Percentiles rank a stretch among this genome's conserved stretches.
phyloP scores from a whole-genome alignment of 2,113 vertebrate species.

The Hemiscyllium ocellatum region DNA sequence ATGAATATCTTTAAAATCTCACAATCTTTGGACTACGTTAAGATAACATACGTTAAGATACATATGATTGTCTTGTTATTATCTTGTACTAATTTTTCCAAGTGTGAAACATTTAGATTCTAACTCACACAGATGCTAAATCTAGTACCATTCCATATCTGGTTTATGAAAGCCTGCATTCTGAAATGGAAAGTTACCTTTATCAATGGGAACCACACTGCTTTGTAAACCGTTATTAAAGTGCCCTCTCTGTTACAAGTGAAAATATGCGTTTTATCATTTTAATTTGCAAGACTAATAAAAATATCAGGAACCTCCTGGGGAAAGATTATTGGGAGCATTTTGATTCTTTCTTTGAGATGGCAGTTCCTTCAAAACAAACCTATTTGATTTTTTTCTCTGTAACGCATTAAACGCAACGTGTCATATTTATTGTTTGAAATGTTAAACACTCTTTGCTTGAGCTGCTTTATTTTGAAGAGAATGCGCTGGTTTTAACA shows the following conservation, averaged over 20 bases:
- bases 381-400: background rate
- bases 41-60: background rate
- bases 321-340: background rate
- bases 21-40: background rate
- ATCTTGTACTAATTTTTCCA: background rate
- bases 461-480: background rate
- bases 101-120: background rate
- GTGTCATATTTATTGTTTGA: background rate
- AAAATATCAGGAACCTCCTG: background rate
- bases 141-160: background rate
- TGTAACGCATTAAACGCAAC: background rate
- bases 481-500: background rate
- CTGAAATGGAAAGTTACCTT: background rate
- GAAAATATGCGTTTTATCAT: background rate
- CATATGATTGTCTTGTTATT: background rate
- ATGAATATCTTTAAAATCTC: background rate
- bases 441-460: background rate
- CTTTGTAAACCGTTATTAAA: background rate
- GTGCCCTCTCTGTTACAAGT: background rate
- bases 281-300: background rate
- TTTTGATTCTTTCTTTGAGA: background rate
- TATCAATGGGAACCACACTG: background rate
- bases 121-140: background rate
- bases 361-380: background rate
- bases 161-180: background rate